Conservation (phyloP, 1,140 invertebrate genomes). For the Agrilus planipennis region DNA sequence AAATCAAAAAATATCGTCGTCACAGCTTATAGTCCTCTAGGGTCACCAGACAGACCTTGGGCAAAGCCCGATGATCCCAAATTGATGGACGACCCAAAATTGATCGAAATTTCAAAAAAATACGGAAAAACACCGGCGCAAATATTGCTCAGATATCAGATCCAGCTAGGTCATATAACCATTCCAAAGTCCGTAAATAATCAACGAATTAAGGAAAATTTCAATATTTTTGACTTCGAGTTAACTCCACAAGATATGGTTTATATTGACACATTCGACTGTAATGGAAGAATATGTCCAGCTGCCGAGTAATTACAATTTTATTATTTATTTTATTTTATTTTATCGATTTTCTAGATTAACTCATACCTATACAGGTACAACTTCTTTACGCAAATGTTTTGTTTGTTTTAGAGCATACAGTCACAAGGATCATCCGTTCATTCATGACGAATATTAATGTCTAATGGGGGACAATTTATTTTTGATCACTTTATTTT, state of each 20-base stretch:
- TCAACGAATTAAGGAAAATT: constrained; percentile 52
- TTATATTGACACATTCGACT: constrained; percentile 28
- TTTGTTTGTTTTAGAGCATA: too few species aligned
- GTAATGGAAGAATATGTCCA: background rate
- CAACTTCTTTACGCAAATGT: too few species aligned
- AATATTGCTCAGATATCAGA: constrained; percentile 50
- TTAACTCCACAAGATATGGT: constrained; percentile 37
- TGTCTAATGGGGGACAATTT: too few species aligned
- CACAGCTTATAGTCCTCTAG: constrained; percentile 74
- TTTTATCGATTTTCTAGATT: too few species aligned
- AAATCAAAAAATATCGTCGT: constrained; percentile 50
- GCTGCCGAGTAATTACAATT: background rate
- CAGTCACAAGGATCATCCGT: too few species aligned
- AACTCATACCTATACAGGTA: too few species aligned
- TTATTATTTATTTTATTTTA: too few species aligned
- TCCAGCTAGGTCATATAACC: constrained; percentile 33
- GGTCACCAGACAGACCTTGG: constrained; percentile 53
- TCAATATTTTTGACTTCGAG: constrained; percentile 55
- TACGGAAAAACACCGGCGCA: constrained; percentile 56
- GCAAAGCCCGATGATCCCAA: constrained; percentile 43
- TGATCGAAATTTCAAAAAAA: constrained; percentile 49
- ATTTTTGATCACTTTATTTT: too few species aligned
- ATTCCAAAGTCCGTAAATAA: constrained; percentile 51
- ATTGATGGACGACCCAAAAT: constrained; percentile 50
- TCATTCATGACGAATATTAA: too few species aligned